These are phyloP conservation scores for Altica lythri DNA, from an alignment of 2,888 invertebrate species.

Conservation along the genomic window DNA sequence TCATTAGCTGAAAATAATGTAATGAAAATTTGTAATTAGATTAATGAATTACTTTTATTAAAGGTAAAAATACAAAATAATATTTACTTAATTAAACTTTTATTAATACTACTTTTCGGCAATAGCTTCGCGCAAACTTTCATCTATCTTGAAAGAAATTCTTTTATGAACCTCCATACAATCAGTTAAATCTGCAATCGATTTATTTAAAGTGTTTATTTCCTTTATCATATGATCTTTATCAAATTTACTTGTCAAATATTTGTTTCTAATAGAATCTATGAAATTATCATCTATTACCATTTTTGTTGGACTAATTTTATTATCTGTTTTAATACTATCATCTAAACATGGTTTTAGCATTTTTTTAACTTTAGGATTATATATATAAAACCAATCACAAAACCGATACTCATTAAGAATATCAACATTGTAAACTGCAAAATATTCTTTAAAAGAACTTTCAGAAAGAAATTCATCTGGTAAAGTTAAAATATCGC, in stretches of 20 bases:
- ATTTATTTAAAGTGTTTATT: conserved; percentile 44
- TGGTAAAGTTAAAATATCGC: conserved; percentile 51
- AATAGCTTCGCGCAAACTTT: conserved; percentile 38
- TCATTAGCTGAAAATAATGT: too few species aligned
- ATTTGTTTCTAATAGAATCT: conserved; percentile 24
- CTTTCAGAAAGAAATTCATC: conserved; percentile 45
- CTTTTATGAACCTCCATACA: conserved; percentile 50
- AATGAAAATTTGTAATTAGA: too few species aligned
- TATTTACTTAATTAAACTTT: too few species aligned
- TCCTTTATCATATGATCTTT: conserved; percentile 38
- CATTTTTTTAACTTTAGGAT: conserved; percentile 57
- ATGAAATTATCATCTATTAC: conserved; percentile 12
- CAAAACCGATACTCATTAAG: conserved; percentile 61
- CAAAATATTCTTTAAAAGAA: conserved; percentile 51
- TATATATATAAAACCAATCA: conserved; percentile 64
- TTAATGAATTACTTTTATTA: too few species aligned
- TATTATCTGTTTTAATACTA: conserved; percentile 14
- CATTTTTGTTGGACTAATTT: neutral
- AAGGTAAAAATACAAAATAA: too few species aligned
- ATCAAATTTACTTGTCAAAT: conserved; percentile 24
- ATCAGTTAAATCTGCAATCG: conserved; percentile 52
- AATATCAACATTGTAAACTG: conserved; percentile 63
- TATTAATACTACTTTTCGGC: conserved; percentile 27
- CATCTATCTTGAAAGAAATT: conserved; percentile 44
- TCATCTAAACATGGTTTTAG: conserved; percentile 31